Base-by-base conservation (phyloP, 2,888 invertebrate genomes). In the Gryllus longicercus region DNA sequence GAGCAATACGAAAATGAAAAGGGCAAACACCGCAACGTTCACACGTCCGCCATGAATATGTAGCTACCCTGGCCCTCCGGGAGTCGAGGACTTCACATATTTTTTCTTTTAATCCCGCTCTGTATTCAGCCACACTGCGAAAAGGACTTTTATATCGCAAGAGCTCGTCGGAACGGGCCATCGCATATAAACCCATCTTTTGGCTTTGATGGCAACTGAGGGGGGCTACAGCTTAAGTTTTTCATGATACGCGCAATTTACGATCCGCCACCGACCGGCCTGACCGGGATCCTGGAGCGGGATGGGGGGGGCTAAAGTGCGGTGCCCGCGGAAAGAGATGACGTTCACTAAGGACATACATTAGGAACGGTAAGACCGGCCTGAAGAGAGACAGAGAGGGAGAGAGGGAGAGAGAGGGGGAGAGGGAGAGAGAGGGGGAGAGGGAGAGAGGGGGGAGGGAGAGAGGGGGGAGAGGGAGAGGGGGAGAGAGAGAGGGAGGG, bases 51-150 rank as follows among this genome's bases (percentile, higher is more conserved):
- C 14, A 63, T 63, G 63, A 63, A 63, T 63, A 63, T 63, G 63
- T n/a, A 63, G n/a, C 63, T 18, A 18, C 63, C n/a, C 63, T 63
- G 63, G 12, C n/a, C 63, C 63, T 4, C 14, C 12, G 63, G 63
- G 63, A 63, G 63, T 3, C 63, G n/a, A 14, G 12, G 38, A 38
- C n/a, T 63, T 63, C 63, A 63, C 63, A 38, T 38, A 38, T 63
- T 63, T 63, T 63, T 63, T 63, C 16, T 63, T 63, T 63, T 63
- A 63, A 63, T 63, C 63, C 63, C n/a, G 14, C 63, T 63, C 63
- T 63, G 63, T 63, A 63, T 63, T 63, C 63, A 63, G 63, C 63
- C 5, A 18, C n/a, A n/a, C 16, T 63, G 63, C 63, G 63, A 63
- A 63, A 63, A 14, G 63, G 63, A 63, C 16, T 63, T 63, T 63